Conservation (phyloP, 1,140 invertebrate species). For the Medauroidea extradentata region DNA sequence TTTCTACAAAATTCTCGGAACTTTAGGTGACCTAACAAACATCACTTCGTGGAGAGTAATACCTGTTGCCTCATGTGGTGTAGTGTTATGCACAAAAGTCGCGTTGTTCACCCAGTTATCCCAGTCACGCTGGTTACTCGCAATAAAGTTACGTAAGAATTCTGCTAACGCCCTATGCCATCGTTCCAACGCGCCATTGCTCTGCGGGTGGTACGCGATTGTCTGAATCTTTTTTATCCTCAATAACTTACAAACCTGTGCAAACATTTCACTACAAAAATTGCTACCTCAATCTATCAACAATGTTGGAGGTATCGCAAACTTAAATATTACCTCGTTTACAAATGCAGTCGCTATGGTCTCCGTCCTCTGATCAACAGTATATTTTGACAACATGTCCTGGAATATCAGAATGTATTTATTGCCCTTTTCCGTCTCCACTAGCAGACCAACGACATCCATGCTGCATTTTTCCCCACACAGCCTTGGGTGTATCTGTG, state of each 20-base stretch:
- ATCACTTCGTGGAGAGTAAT: slow-evolving; percentile 32
- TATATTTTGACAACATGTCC: slow-evolving; percentile 17
- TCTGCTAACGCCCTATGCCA: slow-evolving; percentile 15
- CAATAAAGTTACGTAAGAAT: slow-evolving; percentile 19
- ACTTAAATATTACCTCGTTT: background rate
- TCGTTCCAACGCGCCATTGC: slow-evolving; percentile 28
- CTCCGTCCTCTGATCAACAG: background rate
- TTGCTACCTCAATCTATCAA: background rate
- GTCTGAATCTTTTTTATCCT: slow-evolving; percentile 15
- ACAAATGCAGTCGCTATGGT: background rate
- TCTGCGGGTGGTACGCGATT: slow-evolving; percentile 26
- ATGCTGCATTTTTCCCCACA: slow-evolving; percentile 3
- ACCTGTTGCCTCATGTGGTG: slow-evolving; percentile 30
- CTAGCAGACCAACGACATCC: slow-evolving; percentile 19
- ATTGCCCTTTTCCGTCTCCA: slow-evolving; percentile 6
- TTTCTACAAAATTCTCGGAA: slow-evolving; percentile 16
- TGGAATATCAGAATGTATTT: slow-evolving; percentile 17
- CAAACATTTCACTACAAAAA: background rate
- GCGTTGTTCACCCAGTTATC: slow-evolving; percentile 18
- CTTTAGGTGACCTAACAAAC: slow-evolving; percentile 26
- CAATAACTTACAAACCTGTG: background rate
- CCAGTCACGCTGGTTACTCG: slow-evolving; percentile 31
- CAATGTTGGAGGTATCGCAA: background rate
- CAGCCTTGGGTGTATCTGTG: background rate
- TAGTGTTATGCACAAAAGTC: slow-evolving; percentile 29